phyloP scores from a whole-genome alignment of 2,797 vertebrate genomes.

The Liparis tanakae region DNA sequence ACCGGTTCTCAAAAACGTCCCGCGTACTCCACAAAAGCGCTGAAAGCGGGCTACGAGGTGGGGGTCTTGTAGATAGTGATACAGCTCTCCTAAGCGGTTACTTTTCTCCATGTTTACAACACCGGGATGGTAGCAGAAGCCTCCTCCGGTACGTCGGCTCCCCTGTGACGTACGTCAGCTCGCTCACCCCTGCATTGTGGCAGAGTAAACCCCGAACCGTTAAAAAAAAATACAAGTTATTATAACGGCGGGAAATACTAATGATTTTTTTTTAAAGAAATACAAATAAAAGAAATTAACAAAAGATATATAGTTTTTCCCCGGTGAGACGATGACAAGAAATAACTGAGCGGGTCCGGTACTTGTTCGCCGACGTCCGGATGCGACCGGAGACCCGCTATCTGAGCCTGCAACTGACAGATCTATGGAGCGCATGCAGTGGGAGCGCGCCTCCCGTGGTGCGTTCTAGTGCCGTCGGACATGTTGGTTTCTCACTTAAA shows the following conservation, averaged over 20 bases:
- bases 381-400: constrained; percentile 32
- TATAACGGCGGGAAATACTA: no score
- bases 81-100: constrained; percentile 54
- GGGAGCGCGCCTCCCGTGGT: constrained; percentile 16
- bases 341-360: background rate
- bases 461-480: constrained; percentile 33
- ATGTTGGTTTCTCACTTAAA: background rate
- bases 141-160: no score
- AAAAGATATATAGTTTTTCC: fast-evolving
- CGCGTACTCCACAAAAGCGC: constrained; percentile 88
- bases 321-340: background rate
- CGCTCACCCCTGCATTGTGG: constrained; percentile 40
- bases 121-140: no score
- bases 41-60: constrained; percentile 91
- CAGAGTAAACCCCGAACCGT: constrained; percentile 10
- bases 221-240: no score
- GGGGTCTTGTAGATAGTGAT: constrained; percentile 85
- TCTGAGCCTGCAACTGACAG: constrained; percentile 47
- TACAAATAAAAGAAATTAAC: no score
- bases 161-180: background rate
- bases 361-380: background rate
- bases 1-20: constrained; percentile 57
- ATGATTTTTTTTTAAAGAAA: no score
- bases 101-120: constrained; percentile 68
- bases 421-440: background rate